These are phyloP conservation scores for Nesidiocoris tenuis DNA, from an alignment of 2,888 invertebrate genomes.

Conservation along the genomic window DNA sequence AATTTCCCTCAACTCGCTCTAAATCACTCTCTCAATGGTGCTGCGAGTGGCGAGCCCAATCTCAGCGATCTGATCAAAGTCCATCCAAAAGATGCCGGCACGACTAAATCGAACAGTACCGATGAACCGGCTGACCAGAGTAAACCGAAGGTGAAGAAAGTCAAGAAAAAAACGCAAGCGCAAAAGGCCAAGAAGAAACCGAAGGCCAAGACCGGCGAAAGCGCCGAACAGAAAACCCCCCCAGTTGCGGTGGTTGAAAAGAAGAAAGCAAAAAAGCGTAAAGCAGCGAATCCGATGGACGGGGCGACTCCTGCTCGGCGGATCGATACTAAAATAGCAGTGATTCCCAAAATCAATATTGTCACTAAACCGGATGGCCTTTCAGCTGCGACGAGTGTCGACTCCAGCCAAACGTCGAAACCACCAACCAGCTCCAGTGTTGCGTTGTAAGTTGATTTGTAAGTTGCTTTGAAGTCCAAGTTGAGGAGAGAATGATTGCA, in stretches of 20 bases:
- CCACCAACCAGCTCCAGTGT: neutral
- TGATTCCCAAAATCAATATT: neutral
- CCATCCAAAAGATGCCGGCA: conserved; percentile 10
- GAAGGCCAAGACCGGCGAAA: neutral
- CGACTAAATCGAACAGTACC: no score
- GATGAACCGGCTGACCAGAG: neutral
- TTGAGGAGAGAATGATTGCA: no score
- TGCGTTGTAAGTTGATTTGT: neutral
- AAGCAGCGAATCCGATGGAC: neutral
- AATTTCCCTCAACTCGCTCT: neutral
- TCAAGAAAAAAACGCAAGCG: neutral
- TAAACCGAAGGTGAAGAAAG: neutral
- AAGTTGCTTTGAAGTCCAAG: no score
- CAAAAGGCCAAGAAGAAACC: neutral
- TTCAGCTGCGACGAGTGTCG: neutral
- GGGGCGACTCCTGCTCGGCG: neutral
- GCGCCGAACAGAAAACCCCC: neutral
- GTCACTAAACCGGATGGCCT: neutral
- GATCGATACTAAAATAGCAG: neutral
- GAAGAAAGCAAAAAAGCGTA: conserved; percentile 17
- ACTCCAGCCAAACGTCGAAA: neutral
- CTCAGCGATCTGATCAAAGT: conserved; percentile 16
- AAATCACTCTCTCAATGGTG: neutral
- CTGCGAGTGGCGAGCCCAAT: neutral
- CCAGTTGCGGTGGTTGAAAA: neutral